Evolutionary conservation across 2,797 vertebrate species (phyloP).

Genomic region (Phataginus tricuspis): DNA sequence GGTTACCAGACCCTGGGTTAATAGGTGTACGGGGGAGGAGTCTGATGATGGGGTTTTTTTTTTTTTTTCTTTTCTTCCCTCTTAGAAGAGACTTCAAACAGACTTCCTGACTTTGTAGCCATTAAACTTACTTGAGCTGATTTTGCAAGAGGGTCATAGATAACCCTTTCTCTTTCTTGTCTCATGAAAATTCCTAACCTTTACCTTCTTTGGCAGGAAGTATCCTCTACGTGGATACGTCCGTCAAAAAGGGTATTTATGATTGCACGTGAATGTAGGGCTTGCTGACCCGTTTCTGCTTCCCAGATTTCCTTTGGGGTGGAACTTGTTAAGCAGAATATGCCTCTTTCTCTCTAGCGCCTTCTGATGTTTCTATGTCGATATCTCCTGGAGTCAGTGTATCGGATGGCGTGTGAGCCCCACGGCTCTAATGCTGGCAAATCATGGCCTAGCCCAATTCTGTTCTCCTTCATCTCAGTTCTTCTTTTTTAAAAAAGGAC

Average conservation of each 20-base stretch:
- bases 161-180: background rate
- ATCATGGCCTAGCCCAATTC: background rate
- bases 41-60: background rate
- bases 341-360: background rate
- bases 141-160: slow-evolving; percentile 72
- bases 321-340: background rate
- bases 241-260: slow-evolving; percentile 69
- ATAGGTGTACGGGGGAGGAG: slow-evolving; percentile 32
- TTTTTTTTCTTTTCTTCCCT: background rate
- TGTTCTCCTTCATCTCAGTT: background rate
- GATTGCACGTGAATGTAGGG: slow-evolving; percentile 8
- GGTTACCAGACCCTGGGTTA: slow-evolving; percentile 4
- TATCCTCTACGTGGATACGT: slow-evolving; percentile 8
- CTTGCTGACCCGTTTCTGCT: background rate
- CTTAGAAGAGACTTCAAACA: slow-evolving; percentile 66
- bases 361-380: background rate
- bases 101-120: slow-evolving; percentile 58
- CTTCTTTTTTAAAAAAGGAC: background rate
- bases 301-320: background rate
- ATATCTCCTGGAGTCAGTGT: too few relatives aligned
- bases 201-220: slow-evolving; percentile 37
- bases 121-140: slow-evolving; percentile 61
- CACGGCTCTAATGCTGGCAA: background rate
- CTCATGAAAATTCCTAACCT: slow-evolving; percentile 57
- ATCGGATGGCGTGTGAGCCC: background rate